These are phyloP conservation scores for Myioborus melanocephalus DNA, from an alignment of 2,797 vertebrate genomes.

Conservation along the genomic window DNA sequence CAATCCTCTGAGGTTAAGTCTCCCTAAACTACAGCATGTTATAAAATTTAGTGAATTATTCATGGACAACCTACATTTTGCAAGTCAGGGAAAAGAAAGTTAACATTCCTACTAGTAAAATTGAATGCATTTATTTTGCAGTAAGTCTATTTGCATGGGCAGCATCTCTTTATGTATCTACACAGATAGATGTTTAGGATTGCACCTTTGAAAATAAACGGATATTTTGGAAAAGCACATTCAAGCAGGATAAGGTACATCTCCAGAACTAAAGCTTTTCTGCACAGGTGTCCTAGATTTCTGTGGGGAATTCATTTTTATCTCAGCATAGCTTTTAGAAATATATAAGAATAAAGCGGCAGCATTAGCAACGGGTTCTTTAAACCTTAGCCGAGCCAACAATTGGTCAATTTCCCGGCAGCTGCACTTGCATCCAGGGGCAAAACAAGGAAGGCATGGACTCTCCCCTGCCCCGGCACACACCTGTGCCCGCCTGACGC, in stretches of 20 bases:
- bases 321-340: background rate
- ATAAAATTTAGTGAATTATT: background rate
- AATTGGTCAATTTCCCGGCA: background rate
- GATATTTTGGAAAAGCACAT: background rate
- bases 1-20: background rate
- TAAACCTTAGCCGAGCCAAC: background rate
- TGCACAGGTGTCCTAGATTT: background rate
- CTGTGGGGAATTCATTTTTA: background rate
- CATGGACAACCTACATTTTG: background rate
- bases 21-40: background rate
- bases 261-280: background rate
- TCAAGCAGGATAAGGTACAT: background rate
- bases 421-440: background rate
- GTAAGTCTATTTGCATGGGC: background rate
- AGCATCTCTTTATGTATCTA: background rate
- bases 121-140: background rate
- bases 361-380: background rate
- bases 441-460: background rate
- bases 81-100: background rate
- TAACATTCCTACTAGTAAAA: background rate
- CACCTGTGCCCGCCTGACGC: background rate
- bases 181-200: accelerated
- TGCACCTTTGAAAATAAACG: background rate
- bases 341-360: background rate
- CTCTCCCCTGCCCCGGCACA: accelerated